Conservation (phyloP, 2,888 invertebrate species). For the Anoplius nigerrimus region DNA sequence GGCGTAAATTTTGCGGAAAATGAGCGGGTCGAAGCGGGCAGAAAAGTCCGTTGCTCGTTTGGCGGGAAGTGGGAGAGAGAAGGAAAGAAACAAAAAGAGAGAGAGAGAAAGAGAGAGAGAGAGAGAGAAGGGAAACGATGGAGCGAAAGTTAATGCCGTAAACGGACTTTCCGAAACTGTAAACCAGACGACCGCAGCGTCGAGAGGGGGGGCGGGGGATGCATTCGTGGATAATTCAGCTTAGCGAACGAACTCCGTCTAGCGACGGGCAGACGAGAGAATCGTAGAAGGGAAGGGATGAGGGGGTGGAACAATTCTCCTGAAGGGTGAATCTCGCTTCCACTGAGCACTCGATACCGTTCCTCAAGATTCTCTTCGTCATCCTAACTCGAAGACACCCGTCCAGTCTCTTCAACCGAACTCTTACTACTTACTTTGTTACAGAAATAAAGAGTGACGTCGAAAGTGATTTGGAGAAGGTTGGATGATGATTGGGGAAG, state of each 20-base stretch:
- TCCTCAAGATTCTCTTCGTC: too few relatives aligned
- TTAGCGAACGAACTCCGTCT: slow-evolving; percentile 5
- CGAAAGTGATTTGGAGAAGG: too few relatives aligned
- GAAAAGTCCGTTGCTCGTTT: too few relatives aligned
- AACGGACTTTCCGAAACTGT: slow-evolving; percentile 17
- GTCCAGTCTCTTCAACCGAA: too few relatives aligned
- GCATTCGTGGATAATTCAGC: slow-evolving; percentile 18
- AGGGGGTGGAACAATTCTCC: neutral
- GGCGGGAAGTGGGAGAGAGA: neutral
- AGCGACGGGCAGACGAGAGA: neutral
- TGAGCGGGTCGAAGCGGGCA: too few relatives aligned
- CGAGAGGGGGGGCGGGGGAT: neutral
- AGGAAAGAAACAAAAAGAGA: slow-evolving; percentile 19
- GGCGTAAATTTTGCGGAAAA: too few relatives aligned
- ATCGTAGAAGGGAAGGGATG: neutral
- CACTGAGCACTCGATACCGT: neutral
- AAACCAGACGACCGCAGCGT: slow-evolving; percentile 5
- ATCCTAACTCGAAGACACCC: too few relatives aligned
- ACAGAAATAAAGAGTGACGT: too few relatives aligned
- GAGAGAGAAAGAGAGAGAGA: slow-evolving; percentile 26
- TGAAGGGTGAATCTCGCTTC: too few relatives aligned
- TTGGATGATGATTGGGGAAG: too few relatives aligned
- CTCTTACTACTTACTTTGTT: too few relatives aligned
- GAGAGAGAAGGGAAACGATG: slow-evolving; percentile 36
- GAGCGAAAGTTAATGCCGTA: slow-evolving; percentile 13